Conservation (phyloP, 2,888 invertebrate genomes). For the Callyntrura guangdongensis region DNA sequence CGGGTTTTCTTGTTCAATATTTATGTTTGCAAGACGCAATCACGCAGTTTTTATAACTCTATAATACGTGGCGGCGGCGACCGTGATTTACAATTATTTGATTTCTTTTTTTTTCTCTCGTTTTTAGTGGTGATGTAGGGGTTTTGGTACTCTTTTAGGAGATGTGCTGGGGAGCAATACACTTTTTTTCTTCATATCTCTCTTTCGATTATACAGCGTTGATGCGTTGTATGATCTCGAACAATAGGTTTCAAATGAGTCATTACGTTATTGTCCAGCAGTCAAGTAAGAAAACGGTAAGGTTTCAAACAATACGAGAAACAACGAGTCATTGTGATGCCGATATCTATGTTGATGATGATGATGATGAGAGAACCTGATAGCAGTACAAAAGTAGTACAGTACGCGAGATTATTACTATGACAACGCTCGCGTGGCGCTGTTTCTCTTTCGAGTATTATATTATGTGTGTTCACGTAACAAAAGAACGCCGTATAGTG, state of each 20-base stretch:
- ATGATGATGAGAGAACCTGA: neutral
- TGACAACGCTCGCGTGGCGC: conserved; percentile 75
- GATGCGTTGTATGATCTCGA: conserved; percentile 18
- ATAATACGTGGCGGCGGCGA: conserved; percentile 25
- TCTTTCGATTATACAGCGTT: neutral
- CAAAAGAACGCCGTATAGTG: conserved; percentile 2
- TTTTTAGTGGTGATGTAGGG: neutral
- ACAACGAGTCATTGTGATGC: conserved; percentile 25
- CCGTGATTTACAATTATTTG: conserved; percentile 55
- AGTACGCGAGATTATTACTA: neutral
- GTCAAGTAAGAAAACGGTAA: neutral
- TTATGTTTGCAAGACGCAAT: conserved; percentile 48
- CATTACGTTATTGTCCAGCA: conserved; percentile 61
- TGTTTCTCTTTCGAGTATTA: neutral
- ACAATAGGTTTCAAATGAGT: conserved; percentile 71
- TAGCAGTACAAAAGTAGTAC: neutral
- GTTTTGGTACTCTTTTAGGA: too few species aligned
- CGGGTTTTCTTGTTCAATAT: neutral
- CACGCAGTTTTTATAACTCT: conserved; percentile 59
- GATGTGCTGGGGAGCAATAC: neutral
- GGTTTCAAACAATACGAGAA: conserved; percentile 33
- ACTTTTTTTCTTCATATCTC: neutral
- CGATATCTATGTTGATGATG: too few species aligned
- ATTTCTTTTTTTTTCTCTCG: neutral
- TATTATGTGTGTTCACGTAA: neutral